phyloP scores from a whole-genome alignment of 1,140 invertebrate genomes.

The Drosophila pallidifrons region DNA sequence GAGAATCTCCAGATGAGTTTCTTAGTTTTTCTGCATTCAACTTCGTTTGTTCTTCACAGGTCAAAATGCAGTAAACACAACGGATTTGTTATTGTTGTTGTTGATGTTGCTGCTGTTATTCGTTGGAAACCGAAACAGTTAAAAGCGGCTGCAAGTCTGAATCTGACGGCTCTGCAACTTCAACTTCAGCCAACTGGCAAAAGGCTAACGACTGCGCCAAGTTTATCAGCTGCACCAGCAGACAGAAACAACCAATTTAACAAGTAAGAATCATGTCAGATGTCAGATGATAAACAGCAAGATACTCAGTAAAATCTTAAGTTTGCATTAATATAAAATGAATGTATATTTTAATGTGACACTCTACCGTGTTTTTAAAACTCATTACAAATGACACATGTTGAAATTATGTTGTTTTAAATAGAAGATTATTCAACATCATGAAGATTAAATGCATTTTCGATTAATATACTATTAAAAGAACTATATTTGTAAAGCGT shows the following conservation, averaged over 20 bases:
- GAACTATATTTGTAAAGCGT: too few relatives aligned
- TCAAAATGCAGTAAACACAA: slow-evolving; percentile 77
- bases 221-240: slow-evolving; percentile 60
- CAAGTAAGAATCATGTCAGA: slow-evolving; percentile 14
- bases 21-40: slow-evolving; percentile 33
- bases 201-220: slow-evolving; percentile 51
- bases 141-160: slow-evolving; percentile 65
- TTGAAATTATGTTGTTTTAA: too few relatives aligned
- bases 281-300: neutral
- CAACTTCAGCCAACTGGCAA: slow-evolving; percentile 48
- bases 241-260: slow-evolving; percentile 43
- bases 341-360: too few relatives aligned
- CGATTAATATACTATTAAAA: too few relatives aligned
- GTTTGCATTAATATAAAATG: too few relatives aligned
- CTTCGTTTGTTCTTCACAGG: slow-evolving; percentile 35
- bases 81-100: slow-evolving; percentile 46
- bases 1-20: slow-evolving; percentile 31
- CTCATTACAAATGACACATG: too few relatives aligned
- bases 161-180: slow-evolving; percentile 45
- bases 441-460: too few relatives aligned
- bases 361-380: too few relatives aligned
- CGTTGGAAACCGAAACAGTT: slow-evolving; percentile 67
- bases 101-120: slow-evolving; percentile 37
- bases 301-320: neutral
- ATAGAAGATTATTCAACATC: too few relatives aligned